These are phyloP conservation scores for Arvicola amphibius DNA, from an alignment of 2,797 vertebrate genomes.

Conservation along the genomic window DNA sequence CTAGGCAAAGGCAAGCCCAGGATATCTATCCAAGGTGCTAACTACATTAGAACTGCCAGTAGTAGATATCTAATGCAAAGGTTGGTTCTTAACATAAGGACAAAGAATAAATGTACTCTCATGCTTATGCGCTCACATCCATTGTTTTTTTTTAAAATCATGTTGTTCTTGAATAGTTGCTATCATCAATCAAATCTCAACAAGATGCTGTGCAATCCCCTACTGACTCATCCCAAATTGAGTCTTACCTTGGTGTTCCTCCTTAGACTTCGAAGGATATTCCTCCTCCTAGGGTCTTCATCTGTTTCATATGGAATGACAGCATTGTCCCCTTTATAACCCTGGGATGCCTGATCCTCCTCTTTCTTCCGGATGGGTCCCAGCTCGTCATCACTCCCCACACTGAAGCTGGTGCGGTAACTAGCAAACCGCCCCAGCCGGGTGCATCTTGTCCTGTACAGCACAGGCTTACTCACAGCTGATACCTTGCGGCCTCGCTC, in stretches of 20 bases:
- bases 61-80: not conserved
- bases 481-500: slow-evolving; percentile 93
- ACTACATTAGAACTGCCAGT: not conserved
- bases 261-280: slow-evolving; percentile 94
- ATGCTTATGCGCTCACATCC: not conserved
- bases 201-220: not conserved
- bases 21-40: not conserved
- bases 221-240: not conserved
- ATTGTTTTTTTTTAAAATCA: not conserved
- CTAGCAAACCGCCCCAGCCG: slow-evolving; percentile 94
- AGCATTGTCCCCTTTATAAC: slow-evolving; percentile 93
- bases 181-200: not conserved
- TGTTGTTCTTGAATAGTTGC: slow-evolving; percentile 19
- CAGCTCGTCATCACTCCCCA: slow-evolving; percentile 96
- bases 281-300: slow-evolving; percentile 94
- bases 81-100: not conserved
- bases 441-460: slow-evolving; percentile 94
- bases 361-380: slow-evolving; percentile 92
- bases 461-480: slow-evolving; percentile 91
- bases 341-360: slow-evolving; percentile 90
- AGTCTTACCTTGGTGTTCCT: slow-evolving; percentile 93
- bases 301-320: slow-evolving; percentile 90
- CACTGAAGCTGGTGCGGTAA: slow-evolving; percentile 95
- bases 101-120: not conserved
- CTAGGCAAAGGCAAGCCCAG: slow-evolving; percentile 22